Percentiles rank a stretch among this genome's conserved stretches.
Conservation (phyloP, 2,113 vertebrate genomes). For the Lynx canadensis region DNA sequence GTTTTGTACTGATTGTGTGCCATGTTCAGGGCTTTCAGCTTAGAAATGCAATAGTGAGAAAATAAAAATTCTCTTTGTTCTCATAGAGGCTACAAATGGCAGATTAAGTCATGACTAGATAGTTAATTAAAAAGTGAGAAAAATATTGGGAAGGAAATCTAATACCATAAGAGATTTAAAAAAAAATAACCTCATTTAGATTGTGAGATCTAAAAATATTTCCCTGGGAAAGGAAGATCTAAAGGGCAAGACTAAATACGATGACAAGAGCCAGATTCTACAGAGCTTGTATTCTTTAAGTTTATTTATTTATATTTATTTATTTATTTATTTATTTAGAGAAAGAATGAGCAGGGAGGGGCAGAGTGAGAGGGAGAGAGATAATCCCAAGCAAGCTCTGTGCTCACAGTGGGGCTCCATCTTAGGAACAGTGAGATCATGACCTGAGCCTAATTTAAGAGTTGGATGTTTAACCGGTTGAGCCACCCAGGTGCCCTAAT, state of each 20-base stretch:
- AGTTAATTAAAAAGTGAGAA: neutral
- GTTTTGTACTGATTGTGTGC: neutral
- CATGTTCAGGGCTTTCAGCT: neutral
- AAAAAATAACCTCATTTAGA: neutral
- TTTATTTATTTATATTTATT: no score
- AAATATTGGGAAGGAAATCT: neutral
- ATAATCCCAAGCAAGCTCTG: no score
- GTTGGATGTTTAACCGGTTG: no score
- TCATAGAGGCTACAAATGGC: neutral
- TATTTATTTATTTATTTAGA: no score
- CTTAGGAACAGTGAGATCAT: no score
- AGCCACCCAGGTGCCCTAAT: neutral
- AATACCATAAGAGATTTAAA: neutral
- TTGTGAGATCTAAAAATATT: constrained; percentile 22
- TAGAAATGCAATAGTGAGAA: neutral
- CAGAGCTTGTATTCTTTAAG: neutral
- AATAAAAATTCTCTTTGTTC: neutral
- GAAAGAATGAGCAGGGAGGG: no score
- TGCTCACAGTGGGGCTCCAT: no score
- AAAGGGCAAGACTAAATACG: neutral
- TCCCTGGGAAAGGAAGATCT: neutral
- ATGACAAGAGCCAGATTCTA: neutral
- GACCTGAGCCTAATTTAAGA: no score
- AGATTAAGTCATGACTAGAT: neutral
- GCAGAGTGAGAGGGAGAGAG: no score